Conservation (phyloP, 2,888 invertebrate genomes). For the Rhodophaea formosa region DNA sequence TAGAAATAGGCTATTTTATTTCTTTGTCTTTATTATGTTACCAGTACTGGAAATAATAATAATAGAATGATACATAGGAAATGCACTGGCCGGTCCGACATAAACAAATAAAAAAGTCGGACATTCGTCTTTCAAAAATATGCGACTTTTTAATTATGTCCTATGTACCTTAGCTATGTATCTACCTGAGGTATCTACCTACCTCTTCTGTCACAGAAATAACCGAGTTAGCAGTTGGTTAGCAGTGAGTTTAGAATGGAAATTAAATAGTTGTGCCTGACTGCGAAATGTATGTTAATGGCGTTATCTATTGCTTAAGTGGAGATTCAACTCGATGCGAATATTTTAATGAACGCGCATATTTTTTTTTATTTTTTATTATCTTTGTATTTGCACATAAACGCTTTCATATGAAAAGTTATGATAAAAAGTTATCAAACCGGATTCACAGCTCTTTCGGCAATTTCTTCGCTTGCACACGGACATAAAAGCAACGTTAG, state of each 20-base stretch:
- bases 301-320: background rate
- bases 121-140: too few relatives aligned
- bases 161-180: too few relatives aligned
- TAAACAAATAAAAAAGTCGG: too few relatives aligned
- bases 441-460: constrained; percentile 45
- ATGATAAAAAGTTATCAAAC: constrained; percentile 33
- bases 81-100: too few relatives aligned
- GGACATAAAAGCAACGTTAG: constrained; percentile 33
- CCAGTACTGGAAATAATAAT: too few relatives aligned
- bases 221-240: too few relatives aligned
- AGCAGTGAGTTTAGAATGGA: background rate
- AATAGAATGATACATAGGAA: too few relatives aligned
- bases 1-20: too few relatives aligned
- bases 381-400: background rate
- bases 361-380: background rate
- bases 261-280: background rate
- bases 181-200: too few relatives aligned
- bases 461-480: constrained; percentile 37
- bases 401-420: background rate
- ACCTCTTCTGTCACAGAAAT: too few relatives aligned
- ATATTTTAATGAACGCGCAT: background rate
- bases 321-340: background rate
- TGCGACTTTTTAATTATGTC: too few relatives aligned
- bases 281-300: background rate
- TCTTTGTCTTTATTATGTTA: too few relatives aligned